Evolutionary conservation across 2,113 vertebrate genomes (phyloP).

Genomic region (Apaloderma vittatum): DNA sequence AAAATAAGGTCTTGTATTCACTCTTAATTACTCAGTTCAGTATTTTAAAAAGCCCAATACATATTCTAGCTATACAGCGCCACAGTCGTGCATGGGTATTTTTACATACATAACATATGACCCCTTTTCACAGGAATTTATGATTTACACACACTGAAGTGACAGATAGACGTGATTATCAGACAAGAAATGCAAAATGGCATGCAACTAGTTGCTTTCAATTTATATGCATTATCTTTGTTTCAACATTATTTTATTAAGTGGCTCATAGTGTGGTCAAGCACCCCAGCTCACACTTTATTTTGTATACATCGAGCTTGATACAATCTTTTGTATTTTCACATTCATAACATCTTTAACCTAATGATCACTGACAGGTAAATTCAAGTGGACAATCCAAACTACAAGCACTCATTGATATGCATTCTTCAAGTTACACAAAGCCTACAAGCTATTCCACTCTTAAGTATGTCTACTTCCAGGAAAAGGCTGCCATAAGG

Average conservation of each 20-base stretch:
- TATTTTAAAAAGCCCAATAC: background rate
- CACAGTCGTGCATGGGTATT: background rate
- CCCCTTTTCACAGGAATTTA: background rate
- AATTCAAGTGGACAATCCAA: conserved; percentile 31
- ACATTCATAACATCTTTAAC: conserved; percentile 51
- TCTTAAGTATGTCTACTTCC: background rate
- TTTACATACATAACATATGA: conserved; percentile 27
- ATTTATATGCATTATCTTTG: background rate
- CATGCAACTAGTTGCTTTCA: conserved; percentile 36
- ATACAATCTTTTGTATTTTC: conserved; percentile 49
- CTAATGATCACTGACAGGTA: conserved; percentile 7
- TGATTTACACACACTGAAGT: background rate
- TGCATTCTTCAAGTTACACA: conserved; percentile 3
- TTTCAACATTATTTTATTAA: background rate
- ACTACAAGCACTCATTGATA: conserved; percentile 25
- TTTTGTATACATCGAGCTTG: conserved; percentile 8
- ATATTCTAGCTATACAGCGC: background rate
- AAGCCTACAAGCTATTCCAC: conserved; percentile 1
- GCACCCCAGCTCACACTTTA: background rate
- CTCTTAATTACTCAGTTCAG: background rate
- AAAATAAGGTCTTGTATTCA: background rate
- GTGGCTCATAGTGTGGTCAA: background rate
- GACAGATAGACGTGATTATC: background rate
- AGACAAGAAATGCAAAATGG: conserved; percentile 47
- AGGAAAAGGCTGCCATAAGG: conserved; percentile 33